Conservation (phyloP, 1,140 invertebrate genomes). For the Caerostris darwini region DNA sequence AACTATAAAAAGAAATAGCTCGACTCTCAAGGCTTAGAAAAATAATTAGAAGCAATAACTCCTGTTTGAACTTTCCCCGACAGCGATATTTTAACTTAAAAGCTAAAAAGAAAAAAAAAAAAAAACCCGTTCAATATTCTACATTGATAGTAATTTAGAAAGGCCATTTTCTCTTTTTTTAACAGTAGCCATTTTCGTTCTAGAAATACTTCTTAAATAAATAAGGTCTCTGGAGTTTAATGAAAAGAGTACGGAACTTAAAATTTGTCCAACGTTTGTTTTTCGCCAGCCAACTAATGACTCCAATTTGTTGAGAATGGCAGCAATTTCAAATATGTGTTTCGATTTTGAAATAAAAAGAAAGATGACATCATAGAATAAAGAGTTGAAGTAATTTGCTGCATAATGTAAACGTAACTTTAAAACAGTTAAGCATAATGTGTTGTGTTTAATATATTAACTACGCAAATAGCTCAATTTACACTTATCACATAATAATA, state of each 20-base stretch:
- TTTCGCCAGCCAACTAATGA: background rate
- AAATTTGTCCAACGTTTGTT: background rate
- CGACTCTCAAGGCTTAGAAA: background rate
- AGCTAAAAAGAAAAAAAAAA: background rate
- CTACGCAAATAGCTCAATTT: background rate
- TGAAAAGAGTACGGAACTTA: conserved; percentile 18
- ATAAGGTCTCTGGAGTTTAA: conserved; percentile 29
- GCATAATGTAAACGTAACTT: background rate
- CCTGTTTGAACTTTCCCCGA: background rate
- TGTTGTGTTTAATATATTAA: background rate
- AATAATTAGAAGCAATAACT: conserved; percentile 33
- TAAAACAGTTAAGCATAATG: background rate
- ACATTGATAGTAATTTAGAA: conserved; percentile 1
- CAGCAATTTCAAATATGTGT: conserved; percentile 23
- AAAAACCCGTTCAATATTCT: background rate
- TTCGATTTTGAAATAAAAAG: background rate
- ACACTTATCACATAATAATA: background rate
- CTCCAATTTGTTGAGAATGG: conserved; percentile 36
- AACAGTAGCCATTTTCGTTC: background rate
- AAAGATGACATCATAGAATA: background rate
- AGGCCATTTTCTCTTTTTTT: background rate
- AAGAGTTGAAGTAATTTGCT: background rate
- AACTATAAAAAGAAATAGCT: background rate
- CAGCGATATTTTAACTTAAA: background rate
- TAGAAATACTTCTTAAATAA: conserved; percentile 40